Percentiles rank a stretch among this genome's conserved stretches.
These are phyloP conservation scores for Balanococcus diminutus DNA, from an alignment of 2,888 invertebrate species.

Conservation along the genomic window DNA sequence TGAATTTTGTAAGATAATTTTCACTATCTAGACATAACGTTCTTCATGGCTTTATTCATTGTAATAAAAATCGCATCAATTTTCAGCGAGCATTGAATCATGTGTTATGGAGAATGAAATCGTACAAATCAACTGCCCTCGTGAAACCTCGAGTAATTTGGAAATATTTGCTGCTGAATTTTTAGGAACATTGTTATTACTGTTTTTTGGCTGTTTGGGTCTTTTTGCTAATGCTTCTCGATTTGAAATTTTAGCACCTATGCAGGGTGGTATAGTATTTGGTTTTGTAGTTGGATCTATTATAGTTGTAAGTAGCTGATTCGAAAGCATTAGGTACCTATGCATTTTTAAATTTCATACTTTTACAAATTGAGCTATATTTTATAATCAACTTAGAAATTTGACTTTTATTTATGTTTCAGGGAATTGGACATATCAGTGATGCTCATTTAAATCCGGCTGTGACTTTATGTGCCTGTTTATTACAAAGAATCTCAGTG, in stretches of 20 bases:
- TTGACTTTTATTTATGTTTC: constrained; percentile 56
- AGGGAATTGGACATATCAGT: constrained; percentile 78
- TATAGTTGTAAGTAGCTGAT: constrained; percentile 67
- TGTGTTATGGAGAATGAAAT: not conserved
- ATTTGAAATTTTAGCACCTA: constrained; percentile 60
- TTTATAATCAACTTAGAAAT: no score
- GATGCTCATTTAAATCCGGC: constrained; percentile 80
- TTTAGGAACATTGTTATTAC: constrained; percentile 70
- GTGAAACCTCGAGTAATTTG: constrained; percentile 56
- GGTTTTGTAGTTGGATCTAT: constrained; percentile 73
- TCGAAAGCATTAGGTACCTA: not conserved
- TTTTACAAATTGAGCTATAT: no score
- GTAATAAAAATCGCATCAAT: not conserved
- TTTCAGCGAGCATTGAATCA: not conserved
- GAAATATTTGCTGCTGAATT: constrained; percentile 69
- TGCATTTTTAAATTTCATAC: not conserved
- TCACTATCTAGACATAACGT: no score
- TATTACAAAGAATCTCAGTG: constrained; percentile 67
- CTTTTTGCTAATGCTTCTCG: constrained; percentile 65
- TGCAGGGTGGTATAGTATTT: constrained; percentile 67
- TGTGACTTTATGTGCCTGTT: constrained; percentile 71
- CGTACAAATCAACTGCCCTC: not conserved
- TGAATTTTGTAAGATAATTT: not conserved
- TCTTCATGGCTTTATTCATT: not conserved
- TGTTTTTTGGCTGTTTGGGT: constrained; percentile 78